Conservation (phyloP, 2,113 vertebrate species). For the Apus apus region DNA sequence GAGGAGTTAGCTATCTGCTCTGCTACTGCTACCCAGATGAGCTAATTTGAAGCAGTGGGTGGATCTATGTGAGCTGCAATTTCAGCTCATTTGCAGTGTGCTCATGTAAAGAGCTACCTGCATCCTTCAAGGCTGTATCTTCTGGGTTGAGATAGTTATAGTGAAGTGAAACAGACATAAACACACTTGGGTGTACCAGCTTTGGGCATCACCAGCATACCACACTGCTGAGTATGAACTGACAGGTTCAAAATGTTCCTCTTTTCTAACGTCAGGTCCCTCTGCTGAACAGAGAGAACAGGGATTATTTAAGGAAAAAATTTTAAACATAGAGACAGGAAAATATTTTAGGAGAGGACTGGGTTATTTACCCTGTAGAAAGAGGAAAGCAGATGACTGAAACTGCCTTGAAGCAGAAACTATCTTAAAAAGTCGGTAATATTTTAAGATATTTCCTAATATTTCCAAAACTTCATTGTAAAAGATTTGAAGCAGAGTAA, state of each 20-base stretch:
- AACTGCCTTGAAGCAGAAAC: neutral
- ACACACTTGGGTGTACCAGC: neutral
- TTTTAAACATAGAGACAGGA: neutral
- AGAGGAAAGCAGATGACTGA: neutral
- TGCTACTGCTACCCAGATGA: fast-evolving
- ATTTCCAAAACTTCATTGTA: neutral
- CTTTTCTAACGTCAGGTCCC: neutral
- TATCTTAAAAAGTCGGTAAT: neutral
- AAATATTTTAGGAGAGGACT: neutral
- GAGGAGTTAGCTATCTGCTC: neutral
- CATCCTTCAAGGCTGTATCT: neutral
- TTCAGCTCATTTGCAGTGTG: neutral
- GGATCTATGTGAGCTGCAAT: neutral
- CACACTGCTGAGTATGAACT: neutral
- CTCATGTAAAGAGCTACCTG: neutral
- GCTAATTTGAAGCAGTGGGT: neutral
- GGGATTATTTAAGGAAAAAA: neutral
- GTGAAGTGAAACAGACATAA: fast-evolving
- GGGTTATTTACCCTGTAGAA: neutral
- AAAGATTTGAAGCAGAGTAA: neutral
- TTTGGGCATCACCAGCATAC: neutral
- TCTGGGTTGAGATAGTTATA: too few species aligned
- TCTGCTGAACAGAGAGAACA: neutral
- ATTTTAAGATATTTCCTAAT: neutral
- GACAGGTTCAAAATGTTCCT: neutral